Base-by-base conservation (phyloP, 2,888 invertebrate genomes). In the Timandra comae region DNA sequence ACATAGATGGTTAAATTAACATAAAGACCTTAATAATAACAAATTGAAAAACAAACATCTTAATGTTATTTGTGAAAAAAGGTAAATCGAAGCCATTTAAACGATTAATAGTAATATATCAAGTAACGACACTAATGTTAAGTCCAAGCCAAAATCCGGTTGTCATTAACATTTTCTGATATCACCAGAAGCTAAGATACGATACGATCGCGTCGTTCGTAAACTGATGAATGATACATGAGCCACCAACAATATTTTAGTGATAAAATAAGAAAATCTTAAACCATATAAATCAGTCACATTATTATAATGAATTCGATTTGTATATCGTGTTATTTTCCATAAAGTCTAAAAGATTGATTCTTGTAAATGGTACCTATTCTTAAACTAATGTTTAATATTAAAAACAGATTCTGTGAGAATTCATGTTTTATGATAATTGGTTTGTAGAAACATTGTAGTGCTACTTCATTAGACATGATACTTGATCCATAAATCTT, bases 401-500 rank as follows among this genome's bases (percentile, higher is more conserved):
- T 47, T 46, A 56, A 56, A 60, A 51, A 46, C 25, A 40, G 46
- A 41, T 40, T 27, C 37, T 49, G 59, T 67, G 67, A 63, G 66
- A 73, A 65, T 56, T 55, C 49, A 64, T 69, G 53, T 47, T 49
- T 60, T 60, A 71, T 70, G 67, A 36, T 64, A 66, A 71, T 69
- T 49, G 47, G 42, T 45, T 50, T 51, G 39, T 46, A 50, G 54
- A 64, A 64, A 73, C 70, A 72, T 71, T 75, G 60, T 65, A 68
- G 62, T 59, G 67, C 71, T 71, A 67, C 69, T 77, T 77, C 69
- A 81, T 81, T 78, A 80, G 64, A 63, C 63, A 76, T 74, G 74
- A 64, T 72, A 76, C 71, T 77, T 73, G 71, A 63, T 75, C 74
- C 79, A 82, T 81, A 78, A 76, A 80, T 82, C 64, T 78, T 43